A percentile compares a stretch with the other conserved stretches of the same genome.
Conservation (phyloP, 2,888 invertebrate species). For the Sphinx pinastri region DNA sequence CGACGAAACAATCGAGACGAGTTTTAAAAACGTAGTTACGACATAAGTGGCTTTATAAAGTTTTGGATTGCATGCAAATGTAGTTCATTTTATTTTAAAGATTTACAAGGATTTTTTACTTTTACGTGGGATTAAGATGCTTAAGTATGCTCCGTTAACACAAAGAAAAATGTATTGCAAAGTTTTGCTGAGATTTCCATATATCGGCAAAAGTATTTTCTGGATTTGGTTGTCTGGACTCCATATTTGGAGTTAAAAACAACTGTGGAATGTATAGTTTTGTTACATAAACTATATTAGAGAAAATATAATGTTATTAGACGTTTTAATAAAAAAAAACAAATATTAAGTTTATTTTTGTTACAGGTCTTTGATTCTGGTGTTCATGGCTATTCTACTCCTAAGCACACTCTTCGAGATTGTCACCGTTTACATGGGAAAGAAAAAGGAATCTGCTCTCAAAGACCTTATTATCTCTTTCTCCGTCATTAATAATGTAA, state of each 20-base stretch:
- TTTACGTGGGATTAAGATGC: neutral
- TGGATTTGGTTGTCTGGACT: neutral
- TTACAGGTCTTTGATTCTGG: constrained; percentile 75
- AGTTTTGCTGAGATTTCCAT: constrained; percentile 3
- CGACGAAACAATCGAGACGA: too few species aligned
- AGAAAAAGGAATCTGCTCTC: constrained; percentile 53
- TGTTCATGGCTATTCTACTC: constrained; percentile 70
- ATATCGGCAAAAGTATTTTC: neutral
- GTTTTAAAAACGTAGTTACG: too few species aligned
- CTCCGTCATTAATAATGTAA: constrained; percentile 84
- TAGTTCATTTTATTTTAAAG: neutral
- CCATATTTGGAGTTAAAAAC: too few species aligned
- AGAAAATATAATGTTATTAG: too few species aligned
- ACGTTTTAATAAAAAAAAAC: too few species aligned
- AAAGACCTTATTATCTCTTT: constrained; percentile 77
- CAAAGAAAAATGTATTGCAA: neutral
- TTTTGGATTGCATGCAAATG: too few species aligned
- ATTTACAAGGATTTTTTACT: neutral
- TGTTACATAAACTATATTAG: too few species aligned
- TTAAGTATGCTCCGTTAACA: neutral
- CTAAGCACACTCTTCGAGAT: constrained; percentile 79
- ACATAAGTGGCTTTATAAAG: too few species aligned
- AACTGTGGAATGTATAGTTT: too few species aligned
- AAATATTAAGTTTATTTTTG: constrained; percentile 33
- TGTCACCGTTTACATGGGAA: constrained; percentile 60